Evolutionary conservation across 2,888 invertebrate species (phyloP).

Genomic region (Lasioglossum calceatum): DNA sequence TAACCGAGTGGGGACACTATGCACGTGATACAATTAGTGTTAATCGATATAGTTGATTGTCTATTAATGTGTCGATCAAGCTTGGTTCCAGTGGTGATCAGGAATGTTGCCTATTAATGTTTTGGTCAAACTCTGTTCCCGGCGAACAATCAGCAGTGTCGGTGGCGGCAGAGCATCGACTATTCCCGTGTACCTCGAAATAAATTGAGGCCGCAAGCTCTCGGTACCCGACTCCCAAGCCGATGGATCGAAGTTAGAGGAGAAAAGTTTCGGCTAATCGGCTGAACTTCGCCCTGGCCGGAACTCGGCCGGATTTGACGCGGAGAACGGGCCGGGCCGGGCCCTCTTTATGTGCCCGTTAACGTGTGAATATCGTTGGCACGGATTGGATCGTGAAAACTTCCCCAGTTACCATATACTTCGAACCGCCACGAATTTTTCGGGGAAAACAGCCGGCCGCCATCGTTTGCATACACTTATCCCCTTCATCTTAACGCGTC

Average conservation of each 20-base stretch:
- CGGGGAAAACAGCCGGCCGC: neutral
- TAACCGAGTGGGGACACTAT: neutral
- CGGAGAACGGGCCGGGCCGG: neutral
- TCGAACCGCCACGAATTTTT: neutral
- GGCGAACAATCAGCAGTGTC: neutral
- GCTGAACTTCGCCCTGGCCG: neutral
- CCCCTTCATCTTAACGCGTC: neutral
- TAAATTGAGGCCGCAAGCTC: neutral
- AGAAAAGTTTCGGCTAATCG: constrained; percentile 37
- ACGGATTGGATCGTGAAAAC: neutral
- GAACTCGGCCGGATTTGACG: constrained; percentile 3
- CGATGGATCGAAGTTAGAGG: constrained; percentile 12
- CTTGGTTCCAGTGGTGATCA: neutral
- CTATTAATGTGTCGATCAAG: neutral
- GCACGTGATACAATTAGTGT: neutral
- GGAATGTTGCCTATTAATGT: neutral
- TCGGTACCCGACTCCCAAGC: neutral
- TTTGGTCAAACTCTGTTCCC: neutral
- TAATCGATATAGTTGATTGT: neutral
- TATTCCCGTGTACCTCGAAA: neutral
- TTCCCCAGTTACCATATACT: neutral
- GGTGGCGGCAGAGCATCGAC: neutral
- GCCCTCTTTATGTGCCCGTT: neutral
- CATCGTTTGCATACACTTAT: neutral
- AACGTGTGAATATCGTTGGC: neutral